Base-by-base conservation (phyloP, 92 coral and sea anemone species). In the Paragorgia papillata region DNA sequence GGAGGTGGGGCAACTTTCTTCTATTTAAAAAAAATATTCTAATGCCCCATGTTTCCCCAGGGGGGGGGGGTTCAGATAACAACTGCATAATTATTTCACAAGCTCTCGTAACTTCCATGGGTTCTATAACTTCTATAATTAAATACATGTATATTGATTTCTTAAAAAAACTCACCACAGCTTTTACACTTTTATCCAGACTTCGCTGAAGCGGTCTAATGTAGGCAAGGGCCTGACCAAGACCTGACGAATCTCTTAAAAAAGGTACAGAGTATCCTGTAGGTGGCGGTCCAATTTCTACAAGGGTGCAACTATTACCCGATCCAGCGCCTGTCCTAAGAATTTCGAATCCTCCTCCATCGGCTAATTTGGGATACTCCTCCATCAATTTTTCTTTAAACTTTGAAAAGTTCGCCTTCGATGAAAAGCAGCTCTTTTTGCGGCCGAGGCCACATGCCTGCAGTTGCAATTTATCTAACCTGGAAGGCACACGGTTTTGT, bases 211-310 rank as follows among this genome's bases (percentile, higher is more conserved):
- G 75, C 22, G 84, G 88, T 27, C 83, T 67, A 30, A 78, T 32
- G 29, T 77, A 84, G 66, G 76, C 81, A 31, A 84, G 53, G 35
- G 88, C 83, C 80, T 78, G 88, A 7, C 75, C 88, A 29, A 79
- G 61, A 28, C 80, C 84, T 43, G 88, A 63, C 80, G 88, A 13
- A 83, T n/a, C n/a, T n/a, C n/a, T n/a, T n/a, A n/a, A n/a, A n/a
- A n/a, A n/a, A n/a, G n/a, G n/a, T n/a, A n/a, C 82, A 70, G 76
- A 57, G 65, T 84, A 84, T 2, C 88, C 84, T 12, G 50, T 67
- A 17, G 79, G n/a, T 13, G 87, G 74, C 26, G 77, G 80, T 66
- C 79, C 69, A 56, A 55, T 43, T 30, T 25, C 62, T n/a, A n/a
- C 57, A 26, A 83, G 49, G 26, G 50, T 66, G 51, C 64, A 37